A percentile compares a stretch with the other conserved stretches of the same genome.
phyloP scores from a whole-genome alignment of 1,140 invertebrate species.

The Bombus soroeensis region DNA sequence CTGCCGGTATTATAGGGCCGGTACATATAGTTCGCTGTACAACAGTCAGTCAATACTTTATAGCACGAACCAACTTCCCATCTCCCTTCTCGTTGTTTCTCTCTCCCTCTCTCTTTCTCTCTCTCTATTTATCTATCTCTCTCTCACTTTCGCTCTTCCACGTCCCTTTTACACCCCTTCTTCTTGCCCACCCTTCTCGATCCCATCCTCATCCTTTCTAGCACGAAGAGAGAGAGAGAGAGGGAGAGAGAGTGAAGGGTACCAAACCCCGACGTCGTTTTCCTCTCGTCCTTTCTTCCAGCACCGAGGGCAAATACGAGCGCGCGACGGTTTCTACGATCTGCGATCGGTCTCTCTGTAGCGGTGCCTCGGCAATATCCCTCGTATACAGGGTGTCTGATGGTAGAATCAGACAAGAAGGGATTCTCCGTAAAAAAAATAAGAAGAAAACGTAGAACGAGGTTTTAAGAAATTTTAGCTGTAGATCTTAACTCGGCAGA shows the following conservation, averaged over 20 bases:
- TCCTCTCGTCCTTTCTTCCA: constrained; percentile 54
- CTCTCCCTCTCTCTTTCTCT: constrained; percentile 27
- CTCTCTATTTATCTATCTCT: constrained; percentile 21
- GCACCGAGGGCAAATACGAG: constrained; percentile 61
- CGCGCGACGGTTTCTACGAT: constrained; percentile 48
- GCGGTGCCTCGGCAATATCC: constrained; percentile 38
- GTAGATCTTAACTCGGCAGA: too few relatives aligned
- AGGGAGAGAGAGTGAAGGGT: constrained; percentile 48
- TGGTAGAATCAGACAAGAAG: neutral
- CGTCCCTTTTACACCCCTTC: constrained; percentile 9
- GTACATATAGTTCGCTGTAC: constrained; percentile 59
- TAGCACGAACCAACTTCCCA: constrained; percentile 57
- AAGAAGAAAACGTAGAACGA: too few relatives aligned
- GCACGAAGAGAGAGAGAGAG: neutral
- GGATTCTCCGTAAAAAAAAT: too few relatives aligned
- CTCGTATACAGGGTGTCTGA: neutral
- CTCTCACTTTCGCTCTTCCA: constrained; percentile 15
- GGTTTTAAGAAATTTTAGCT: too few relatives aligned
- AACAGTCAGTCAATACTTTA: constrained; percentile 71
- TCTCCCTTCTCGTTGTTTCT: constrained; percentile 33
- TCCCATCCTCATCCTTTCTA: constrained; percentile 11
- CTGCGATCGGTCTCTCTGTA: constrained; percentile 40
- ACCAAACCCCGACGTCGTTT: constrained; percentile 49
- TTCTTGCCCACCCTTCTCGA: neutral
- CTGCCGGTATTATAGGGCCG: constrained; percentile 60